A percentile compares a stretch with the other conserved stretches of the same genome.
Conservation (phyloP, 2,797 vertebrate species). For the Lacerta agilis region DNA sequence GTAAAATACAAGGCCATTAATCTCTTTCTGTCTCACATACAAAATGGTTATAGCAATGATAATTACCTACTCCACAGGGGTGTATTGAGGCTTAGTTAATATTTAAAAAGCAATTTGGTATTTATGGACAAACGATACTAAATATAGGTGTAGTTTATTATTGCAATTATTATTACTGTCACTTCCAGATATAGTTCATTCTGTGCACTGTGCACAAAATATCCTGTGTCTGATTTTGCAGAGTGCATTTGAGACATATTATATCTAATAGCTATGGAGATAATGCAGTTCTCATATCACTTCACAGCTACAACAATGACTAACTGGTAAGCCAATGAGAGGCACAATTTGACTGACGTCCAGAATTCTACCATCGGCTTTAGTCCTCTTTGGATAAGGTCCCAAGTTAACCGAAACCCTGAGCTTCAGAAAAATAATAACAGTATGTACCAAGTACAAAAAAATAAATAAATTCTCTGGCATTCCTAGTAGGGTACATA, state of each 20-base stretch:
- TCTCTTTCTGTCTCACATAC: constrained; percentile 34
- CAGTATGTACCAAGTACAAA: neutral
- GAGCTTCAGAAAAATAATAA: neutral
- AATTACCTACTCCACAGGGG: constrained; percentile 45
- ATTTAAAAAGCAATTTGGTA: constrained; percentile 55
- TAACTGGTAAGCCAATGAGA: constrained; percentile 12
- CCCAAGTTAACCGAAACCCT: neutral
- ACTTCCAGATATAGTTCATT: constrained; percentile 8
- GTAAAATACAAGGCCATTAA: constrained; percentile 33
- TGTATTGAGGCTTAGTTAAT: constrained; percentile 56
- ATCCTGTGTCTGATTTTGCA: neutral
- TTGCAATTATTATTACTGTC: constrained; percentile 27
- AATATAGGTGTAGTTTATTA: constrained; percentile 42
- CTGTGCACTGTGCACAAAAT: neutral
- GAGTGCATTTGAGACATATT: neutral
- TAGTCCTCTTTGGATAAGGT: neutral
- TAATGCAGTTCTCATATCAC: neutral
- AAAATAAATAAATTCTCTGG: neutral
- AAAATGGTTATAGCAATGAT: constrained; percentile 37
- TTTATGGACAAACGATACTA: constrained; percentile 29
- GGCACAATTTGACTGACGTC: neutral
- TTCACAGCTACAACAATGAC: neutral
- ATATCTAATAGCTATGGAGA: neutral
- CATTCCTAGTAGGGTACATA: neutral
- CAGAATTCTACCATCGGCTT: neutral